phyloP scores from a whole-genome alignment of 2,888 invertebrate genomes.

The Nephrotoma appendiculata region DNA sequence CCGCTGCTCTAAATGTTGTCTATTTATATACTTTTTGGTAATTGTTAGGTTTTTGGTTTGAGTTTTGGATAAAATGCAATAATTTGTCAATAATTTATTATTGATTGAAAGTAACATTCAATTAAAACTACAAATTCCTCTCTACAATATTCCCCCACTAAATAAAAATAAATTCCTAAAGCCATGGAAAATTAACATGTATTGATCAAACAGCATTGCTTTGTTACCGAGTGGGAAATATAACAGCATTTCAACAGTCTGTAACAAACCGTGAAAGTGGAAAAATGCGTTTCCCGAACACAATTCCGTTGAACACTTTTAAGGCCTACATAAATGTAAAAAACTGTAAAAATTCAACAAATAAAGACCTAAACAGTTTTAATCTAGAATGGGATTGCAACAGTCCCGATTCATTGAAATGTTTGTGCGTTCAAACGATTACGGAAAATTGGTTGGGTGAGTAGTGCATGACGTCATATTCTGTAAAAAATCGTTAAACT shows the following conservation, averaged over 20 bases:
- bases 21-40: no score
- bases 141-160: no score
- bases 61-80: no score
- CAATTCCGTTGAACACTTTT: slow-evolving; percentile 27
- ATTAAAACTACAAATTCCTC: no score
- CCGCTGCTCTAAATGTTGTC: no score
- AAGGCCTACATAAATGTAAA: slow-evolving; percentile 23
- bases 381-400: slow-evolving; percentile 18
- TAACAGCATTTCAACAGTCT: background rate
- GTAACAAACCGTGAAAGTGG: slow-evolving; percentile 9
- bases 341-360: background rate
- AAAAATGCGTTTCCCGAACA: slow-evolving; percentile 22
- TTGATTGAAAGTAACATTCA: no score
- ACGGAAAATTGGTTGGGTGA: slow-evolving; percentile 28
- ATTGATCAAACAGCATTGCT: background rate
- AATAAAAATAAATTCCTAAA: no score
- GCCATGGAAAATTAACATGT: background rate
- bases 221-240: no score
- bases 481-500: background rate
- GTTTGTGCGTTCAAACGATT: slow-evolving; percentile 26
- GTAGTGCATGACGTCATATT: slow-evolving; percentile 1
- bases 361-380: slow-evolving; percentile 12
- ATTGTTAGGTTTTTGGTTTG: no score
- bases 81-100: no score
- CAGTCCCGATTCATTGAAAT: slow-evolving; percentile 24